Conservation (phyloP, 2,888 invertebrate genomes). For the Lymantria dispar region DNA sequence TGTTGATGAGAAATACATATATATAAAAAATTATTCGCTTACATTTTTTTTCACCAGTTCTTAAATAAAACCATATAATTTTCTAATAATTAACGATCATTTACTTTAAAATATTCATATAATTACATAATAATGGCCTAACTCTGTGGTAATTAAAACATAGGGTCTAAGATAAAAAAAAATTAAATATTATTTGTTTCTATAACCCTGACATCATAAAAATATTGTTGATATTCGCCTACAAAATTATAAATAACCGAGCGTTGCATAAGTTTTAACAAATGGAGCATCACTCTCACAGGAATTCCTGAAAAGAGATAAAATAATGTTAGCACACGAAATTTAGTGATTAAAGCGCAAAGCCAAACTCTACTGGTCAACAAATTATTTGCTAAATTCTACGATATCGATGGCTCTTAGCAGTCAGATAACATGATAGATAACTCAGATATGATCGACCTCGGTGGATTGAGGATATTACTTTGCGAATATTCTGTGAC, state of each 20-base stretch:
- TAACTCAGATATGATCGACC: too few species aligned
- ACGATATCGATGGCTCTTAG: too few species aligned
- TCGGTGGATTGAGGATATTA: too few species aligned
- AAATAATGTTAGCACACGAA: constrained; percentile 9
- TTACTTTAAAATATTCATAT: constrained; percentile 81
- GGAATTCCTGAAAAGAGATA: constrained; percentile 87
- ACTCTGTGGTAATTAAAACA: constrained; percentile 66
- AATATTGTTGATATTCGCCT: constrained; percentile 71
- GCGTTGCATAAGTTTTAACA: constrained; percentile 96
- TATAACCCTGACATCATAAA: constrained; percentile 68
- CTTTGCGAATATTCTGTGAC: too few species aligned
- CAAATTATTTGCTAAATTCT: neutral
- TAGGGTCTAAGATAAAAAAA: constrained; percentile 69
- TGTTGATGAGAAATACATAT: neutral
- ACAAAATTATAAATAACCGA: constrained; percentile 93
- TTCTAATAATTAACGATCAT: constrained; percentile 82
- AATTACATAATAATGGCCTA: constrained; percentile 73
- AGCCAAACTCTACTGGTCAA: neutral
- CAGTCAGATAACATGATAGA: too few species aligned
- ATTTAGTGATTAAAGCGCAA: neutral
- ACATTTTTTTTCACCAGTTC: neutral
- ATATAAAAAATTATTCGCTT: neutral
- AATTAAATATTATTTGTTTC: constrained; percentile 60
- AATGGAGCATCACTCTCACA: constrained; percentile 94
- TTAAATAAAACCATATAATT: constrained; percentile 54